Conservation (phyloP, 2,797 vertebrate genomes). For the Betta splendens region DNA sequence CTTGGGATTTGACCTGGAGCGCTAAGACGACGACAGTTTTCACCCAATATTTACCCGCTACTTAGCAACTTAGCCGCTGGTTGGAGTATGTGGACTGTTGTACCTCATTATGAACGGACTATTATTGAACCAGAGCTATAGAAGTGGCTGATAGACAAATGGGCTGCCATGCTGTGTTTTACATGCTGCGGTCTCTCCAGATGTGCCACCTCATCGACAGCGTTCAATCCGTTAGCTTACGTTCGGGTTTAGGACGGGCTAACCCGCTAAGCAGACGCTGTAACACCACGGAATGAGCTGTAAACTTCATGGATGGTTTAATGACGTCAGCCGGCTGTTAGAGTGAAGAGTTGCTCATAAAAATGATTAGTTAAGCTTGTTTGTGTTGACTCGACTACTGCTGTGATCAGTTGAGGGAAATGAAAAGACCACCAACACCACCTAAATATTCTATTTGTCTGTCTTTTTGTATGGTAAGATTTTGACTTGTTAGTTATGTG, state of each 20-base stretch:
- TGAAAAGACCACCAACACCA: neutral
- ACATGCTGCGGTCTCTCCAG: conserved; percentile 40
- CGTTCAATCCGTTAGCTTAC: conserved; percentile 34
- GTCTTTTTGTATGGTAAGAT: too few species aligned
- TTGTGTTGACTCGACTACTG: conserved; percentile 9
- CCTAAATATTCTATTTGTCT: neutral
- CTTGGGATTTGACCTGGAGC: conserved; percentile 56
- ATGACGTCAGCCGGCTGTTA: conserved; percentile 18
- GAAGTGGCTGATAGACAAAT: conserved; percentile 9
- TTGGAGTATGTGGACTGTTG: neutral
- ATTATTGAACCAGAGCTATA: neutral
- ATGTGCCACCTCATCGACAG: conserved; percentile 80
- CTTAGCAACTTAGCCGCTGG: neutral
- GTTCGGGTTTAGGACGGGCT: neutral
- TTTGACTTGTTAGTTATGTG: too few species aligned
- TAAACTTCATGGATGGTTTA: neutral
- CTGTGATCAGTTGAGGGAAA: neutral
- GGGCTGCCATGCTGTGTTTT: conserved; percentile 3
- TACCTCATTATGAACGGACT: neutral
- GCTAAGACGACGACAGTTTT: conserved; percentile 1
- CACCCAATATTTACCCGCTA: neutral
- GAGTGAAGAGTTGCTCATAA: conserved; percentile 2
- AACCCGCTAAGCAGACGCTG: neutral
- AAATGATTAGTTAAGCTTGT: conserved; percentile 32
- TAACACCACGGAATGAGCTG: neutral